Percentiles rank a stretch among this genome's conserved stretches.
Evolutionary conservation across 1,140 invertebrate species (phyloP).

Genomic region (Drosophila chauvacae): DNA sequence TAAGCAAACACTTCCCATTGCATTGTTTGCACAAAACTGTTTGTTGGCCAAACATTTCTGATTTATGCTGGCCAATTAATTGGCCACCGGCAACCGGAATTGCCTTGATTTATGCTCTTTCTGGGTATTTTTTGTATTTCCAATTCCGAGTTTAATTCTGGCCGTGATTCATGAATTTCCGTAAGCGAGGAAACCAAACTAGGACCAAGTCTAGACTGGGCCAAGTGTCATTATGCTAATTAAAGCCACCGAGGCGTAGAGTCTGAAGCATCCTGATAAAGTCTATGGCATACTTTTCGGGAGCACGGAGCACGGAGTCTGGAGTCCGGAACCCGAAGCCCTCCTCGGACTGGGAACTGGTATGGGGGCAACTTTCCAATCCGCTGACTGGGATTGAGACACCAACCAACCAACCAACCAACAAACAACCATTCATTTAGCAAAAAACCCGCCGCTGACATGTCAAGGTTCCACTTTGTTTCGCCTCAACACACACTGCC

Average conservation of each 20-base stretch:
- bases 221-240: constrained; percentile 73
- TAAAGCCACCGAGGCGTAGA: constrained; percentile 42
- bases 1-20: constrained; percentile 39
- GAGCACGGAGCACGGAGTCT: background rate
- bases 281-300: constrained; percentile 41
- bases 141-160: constrained; percentile 10
- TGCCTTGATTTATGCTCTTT: constrained; percentile 30
- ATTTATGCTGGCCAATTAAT: constrained; percentile 70
- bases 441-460: constrained; percentile 33
- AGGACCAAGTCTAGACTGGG: constrained; percentile 63
- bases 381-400: constrained; percentile 14
- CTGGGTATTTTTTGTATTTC: constrained; percentile 5
- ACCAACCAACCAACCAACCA: background rate
- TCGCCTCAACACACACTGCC: constrained; percentile 39
- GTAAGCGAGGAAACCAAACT: background rate
- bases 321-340: background rate
- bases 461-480: constrained; percentile 51
- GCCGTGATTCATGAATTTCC: constrained; percentile 15
- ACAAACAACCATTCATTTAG: constrained; percentile 17
- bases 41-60: constrained; percentile 40
- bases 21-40: constrained; percentile 34
- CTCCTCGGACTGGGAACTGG: background rate
- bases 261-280: constrained; percentile 19
- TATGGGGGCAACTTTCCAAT: constrained; percentile 42
- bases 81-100: constrained; percentile 49